Evolutionary conservation across 2,888 invertebrate species (phyloP), one percentile per base, ranked within the genome.

Genomic region (Agrilus mali): DNA sequence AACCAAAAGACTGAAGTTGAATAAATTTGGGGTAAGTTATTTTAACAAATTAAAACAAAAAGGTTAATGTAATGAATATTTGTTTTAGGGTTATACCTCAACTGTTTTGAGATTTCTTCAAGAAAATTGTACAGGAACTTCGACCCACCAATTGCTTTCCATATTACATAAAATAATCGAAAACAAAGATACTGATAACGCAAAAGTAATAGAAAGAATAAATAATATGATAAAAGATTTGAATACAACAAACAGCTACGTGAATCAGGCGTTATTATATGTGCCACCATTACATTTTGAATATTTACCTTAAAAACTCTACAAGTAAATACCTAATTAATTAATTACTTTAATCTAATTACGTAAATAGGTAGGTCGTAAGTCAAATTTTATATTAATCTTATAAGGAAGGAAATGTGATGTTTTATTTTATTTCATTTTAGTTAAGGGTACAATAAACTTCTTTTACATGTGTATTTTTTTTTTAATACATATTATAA

Each of bases 1-100:
- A 47, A 75, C 80, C 1, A 80, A 80, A 56, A 74, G 68, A 45
- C 72, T 78, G 51, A 71, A 73, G 32, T 67, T 79, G 5, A 75
- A 75, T 4, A 78, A 77, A 52, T 80, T 70, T 52, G 68, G 69
- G 48, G 77, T 77, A 59, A 73, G 72, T 67, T 32, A 8, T 27
- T 38, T 41, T 32, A 5, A n/a, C 8, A n/a, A 2, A 13, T 4
- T 35, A 13, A n/a, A 33, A 14, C 14, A 33, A 14, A 13, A 14
- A 15, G 13, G 12, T 16, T 35, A 14, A 15, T 13, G 7, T 15
- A 33, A 6, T 34, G 10, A 2, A 33, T n/a, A n/a, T 43, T 46
- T 47, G 41, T 47, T 47, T 42, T 65, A 77, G 70, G 81, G 81
- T 10, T 81, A 76, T 60, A 71, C 78, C 0, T 71, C 75, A 2